These are phyloP conservation scores for Anser brachyrhynchus DNA, from an alignment of 2,113 vertebrate genomes.

Conservation along the genomic window DNA sequence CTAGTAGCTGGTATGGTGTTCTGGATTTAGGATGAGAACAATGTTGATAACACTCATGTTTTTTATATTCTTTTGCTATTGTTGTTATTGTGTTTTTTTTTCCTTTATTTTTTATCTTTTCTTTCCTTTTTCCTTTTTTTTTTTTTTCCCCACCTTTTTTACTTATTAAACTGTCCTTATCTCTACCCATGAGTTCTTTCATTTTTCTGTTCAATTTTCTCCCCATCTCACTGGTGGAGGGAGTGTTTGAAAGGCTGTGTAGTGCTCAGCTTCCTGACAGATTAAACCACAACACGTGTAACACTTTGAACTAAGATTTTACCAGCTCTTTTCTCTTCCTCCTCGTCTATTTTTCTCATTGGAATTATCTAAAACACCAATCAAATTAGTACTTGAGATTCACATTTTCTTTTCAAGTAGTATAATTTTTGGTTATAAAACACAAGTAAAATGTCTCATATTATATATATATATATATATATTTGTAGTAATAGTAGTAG, in stretches of 20 bases:
- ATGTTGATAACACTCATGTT: background rate
- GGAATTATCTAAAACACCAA: background rate
- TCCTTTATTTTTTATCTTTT: background rate
- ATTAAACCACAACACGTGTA: background rate
- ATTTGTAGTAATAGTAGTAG: too few species aligned
- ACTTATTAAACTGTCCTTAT: background rate
- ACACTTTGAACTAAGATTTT: background rate
- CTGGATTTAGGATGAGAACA: background rate
- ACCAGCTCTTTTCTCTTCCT: background rate
- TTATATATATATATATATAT: background rate
- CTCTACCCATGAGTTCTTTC: background rate
- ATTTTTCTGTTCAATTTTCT: background rate
- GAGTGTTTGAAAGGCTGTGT: background rate
- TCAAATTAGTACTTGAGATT: background rate
- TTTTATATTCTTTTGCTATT: background rate
- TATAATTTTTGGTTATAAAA: background rate
- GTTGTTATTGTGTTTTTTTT: background rate
- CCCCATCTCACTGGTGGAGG: background rate
- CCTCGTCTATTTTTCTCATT: background rate
- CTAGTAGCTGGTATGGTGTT: background rate
- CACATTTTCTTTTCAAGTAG: rapidly evolving
- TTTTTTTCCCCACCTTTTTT: background rate
- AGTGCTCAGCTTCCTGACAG: background rate
- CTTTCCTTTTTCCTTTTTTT: background rate
- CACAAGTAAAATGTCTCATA: background rate